Percentiles rank a stretch among this genome's conserved stretches.
Conservation (phyloP, 1,140 invertebrate species). For the Whitmania pigra region DNA sequence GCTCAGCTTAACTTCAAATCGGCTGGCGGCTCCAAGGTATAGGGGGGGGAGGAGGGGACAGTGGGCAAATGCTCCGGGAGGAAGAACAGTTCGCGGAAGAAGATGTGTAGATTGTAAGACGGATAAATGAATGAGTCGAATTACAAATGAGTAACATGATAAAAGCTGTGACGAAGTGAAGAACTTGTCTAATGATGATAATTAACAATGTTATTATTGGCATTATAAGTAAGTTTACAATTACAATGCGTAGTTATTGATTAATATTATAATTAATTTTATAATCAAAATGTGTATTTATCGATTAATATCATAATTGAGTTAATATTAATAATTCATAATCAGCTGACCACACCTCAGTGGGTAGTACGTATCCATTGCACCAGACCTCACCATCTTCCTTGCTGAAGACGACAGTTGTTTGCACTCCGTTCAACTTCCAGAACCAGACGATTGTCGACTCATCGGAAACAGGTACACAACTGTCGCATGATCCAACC, state of each 20-base stretch:
- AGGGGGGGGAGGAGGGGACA: too few relatives aligned
- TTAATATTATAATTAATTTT: too few relatives aligned
- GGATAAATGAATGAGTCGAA: too few relatives aligned
- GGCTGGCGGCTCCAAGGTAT: too few relatives aligned
- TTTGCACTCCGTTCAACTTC: constrained; percentile 20
- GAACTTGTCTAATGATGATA: not conserved
- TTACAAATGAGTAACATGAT: not conserved
- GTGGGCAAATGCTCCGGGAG: too few relatives aligned
- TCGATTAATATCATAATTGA: too few relatives aligned
- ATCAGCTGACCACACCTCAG: constrained; percentile 1
- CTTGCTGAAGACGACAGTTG: constrained; percentile 21
- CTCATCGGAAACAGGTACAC: constrained; percentile 8
- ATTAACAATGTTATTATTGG: too few relatives aligned
- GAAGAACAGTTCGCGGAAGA: not conserved
- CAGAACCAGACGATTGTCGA: constrained; percentile 23
- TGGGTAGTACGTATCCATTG: constrained; percentile 20
- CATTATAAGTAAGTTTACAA: too few relatives aligned
- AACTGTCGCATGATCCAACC: not conserved
- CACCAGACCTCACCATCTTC: constrained; percentile 24
- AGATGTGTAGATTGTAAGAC: not conserved
- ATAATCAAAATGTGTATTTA: too few relatives aligned
- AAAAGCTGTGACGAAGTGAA: not conserved
- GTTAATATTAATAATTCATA: not conserved
- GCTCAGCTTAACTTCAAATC: too few relatives aligned
- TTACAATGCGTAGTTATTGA: too few relatives aligned